Conservation (phyloP, 1,140 invertebrate species). For the Drosophila tropicalis region DNA sequence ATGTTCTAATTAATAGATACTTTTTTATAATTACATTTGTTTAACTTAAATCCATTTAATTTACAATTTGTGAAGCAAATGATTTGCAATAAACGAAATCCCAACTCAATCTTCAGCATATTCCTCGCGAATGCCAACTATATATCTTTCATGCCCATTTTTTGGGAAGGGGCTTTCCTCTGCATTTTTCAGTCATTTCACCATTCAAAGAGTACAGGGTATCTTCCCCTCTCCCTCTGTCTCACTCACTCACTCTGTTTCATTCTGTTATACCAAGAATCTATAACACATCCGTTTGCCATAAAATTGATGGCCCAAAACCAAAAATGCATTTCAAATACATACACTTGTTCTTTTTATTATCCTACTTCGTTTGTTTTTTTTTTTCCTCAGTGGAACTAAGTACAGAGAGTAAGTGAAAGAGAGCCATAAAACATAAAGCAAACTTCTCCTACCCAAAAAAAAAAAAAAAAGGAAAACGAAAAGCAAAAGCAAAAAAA, state of each 20-base stretch:
- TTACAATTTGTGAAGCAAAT: neutral
- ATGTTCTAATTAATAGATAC: neutral
- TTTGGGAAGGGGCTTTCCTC: neutral
- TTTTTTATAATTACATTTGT: neutral
- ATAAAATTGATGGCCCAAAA: conserved; percentile 78
- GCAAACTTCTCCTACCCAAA: conserved; percentile 9
- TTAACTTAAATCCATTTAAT: neutral
- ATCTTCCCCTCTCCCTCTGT: neutral
- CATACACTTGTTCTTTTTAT: conserved; percentile 46
- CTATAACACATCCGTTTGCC: conserved; percentile 73
- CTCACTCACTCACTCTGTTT: neutral
- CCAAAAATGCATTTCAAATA: conserved; percentile 66
- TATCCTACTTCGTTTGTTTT: conserved; percentile 32
- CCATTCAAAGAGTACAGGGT: neutral
- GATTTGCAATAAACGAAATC: neutral
- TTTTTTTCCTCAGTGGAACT: conserved; percentile 2
- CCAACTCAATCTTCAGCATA: neutral
- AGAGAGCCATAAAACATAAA: conserved; percentile 43
- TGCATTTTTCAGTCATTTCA: neutral
- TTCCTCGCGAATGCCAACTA: neutral
- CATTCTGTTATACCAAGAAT: conserved; percentile 36
- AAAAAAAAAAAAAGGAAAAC: neutral
- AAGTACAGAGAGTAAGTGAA: neutral
- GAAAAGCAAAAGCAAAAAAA: conserved; percentile 10
- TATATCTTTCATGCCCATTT: neutral